Conservation (phyloP, 2,113 vertebrate genomes). For the Pterocles burchelli region DNA sequence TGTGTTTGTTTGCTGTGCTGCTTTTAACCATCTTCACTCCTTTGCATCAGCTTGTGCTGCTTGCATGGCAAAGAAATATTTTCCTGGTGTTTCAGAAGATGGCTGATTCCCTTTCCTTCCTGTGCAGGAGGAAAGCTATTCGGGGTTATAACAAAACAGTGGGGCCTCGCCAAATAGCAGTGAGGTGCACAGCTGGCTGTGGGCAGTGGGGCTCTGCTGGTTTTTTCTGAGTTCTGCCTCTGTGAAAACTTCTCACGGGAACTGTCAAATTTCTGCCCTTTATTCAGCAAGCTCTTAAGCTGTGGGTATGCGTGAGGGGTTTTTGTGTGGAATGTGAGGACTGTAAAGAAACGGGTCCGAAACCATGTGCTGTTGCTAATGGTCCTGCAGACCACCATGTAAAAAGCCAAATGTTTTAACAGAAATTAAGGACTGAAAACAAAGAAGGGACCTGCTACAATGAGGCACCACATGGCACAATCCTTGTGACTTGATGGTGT, state of each 20-base stretch:
- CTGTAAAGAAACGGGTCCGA: background rate
- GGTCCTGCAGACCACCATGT: background rate
- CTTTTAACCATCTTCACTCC: background rate
- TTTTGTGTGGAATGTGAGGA: background rate
- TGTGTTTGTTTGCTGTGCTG: background rate
- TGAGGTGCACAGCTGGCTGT: background rate
- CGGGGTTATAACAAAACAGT: background rate
- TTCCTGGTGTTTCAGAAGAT: background rate
- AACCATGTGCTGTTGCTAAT: background rate
- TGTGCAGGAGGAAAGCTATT: background rate
- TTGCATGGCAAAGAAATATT: background rate
- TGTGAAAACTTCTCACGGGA: background rate
- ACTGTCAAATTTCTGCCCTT: background rate
- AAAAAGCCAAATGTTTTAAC: background rate
- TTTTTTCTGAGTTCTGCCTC: background rate
- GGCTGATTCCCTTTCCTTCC: background rate
- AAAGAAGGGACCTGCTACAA: background rate
- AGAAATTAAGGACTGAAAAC: background rate
- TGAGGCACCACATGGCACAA: background rate
- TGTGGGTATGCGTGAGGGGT: background rate
- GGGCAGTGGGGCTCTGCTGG: accelerated
- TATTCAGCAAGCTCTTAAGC: background rate
- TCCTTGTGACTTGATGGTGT: background rate
- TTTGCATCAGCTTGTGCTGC: background rate
- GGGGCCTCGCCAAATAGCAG: background rate